Evolutionary conservation across 2,113 vertebrate genomes (phyloP).

Genomic region (Gorsachius goisagi): DNA sequence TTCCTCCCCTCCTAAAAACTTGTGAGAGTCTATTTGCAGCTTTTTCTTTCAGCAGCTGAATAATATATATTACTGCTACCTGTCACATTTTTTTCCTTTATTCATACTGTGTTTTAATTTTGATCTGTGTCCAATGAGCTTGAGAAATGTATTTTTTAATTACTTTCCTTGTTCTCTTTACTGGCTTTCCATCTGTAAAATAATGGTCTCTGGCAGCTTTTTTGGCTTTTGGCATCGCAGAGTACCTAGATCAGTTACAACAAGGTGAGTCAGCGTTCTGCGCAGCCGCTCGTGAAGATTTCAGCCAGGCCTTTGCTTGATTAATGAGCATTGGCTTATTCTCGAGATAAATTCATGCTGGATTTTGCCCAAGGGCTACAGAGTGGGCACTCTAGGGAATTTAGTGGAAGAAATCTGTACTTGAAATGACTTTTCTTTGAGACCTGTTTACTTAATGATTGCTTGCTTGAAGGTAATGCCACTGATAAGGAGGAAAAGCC

Average conservation of each 20-base stretch:
- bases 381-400: slow-evolving; percentile 31
- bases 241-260: slow-evolving; percentile 24
- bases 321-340: slow-evolving; percentile 59
- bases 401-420: slow-evolving; percentile 23
- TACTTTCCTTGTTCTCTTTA: slow-evolving; percentile 2
- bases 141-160: background rate
- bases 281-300: slow-evolving; percentile 14
- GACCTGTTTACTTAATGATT: slow-evolving; percentile 65
- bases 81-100: background rate
- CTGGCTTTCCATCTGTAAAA: background rate
- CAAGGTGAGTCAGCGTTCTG: slow-evolving; percentile 37
- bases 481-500: slow-evolving; percentile 31
- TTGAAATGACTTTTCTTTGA: slow-evolving; percentile 65
- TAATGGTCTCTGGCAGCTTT: slow-evolving; percentile 1
- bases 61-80: background rate
- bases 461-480: slow-evolving; percentile 59
- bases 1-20: background rate
- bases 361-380: slow-evolving; percentile 56
- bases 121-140: background rate
- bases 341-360: slow-evolving; percentile 58
- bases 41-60: slow-evolving; percentile 8
- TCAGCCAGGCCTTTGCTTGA: slow-evolving; percentile 62
- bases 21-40: background rate
- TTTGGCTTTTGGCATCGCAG: slow-evolving; percentile 12
- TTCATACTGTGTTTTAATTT: background rate